Conservation (phyloP, 2,888 invertebrate species). For the Ellobium chinense region DNA sequence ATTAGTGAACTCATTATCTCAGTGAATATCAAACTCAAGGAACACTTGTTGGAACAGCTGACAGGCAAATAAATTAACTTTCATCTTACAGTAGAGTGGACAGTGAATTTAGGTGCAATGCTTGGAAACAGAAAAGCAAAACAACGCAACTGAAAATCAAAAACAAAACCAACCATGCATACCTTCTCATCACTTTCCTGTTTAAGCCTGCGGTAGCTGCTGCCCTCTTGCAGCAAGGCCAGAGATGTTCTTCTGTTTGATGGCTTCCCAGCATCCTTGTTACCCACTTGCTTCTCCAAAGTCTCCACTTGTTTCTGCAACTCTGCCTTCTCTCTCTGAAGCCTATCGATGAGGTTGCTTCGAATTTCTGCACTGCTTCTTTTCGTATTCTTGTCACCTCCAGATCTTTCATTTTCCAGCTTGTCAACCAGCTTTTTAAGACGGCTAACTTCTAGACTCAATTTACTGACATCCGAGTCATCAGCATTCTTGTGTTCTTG, state of each 20-base stretch:
- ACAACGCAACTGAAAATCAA: no score
- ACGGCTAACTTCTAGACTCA: slow-evolving; percentile 42
- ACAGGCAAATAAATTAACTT: no score
- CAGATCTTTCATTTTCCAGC: slow-evolving; percentile 44
- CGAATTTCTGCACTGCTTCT: slow-evolving; percentile 37
- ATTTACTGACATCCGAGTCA: not conserved
- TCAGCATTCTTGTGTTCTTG: not conserved
- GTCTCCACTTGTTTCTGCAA: slow-evolving; percentile 55
- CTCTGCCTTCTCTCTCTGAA: slow-evolving; percentile 55
- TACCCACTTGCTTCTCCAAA: slow-evolving; percentile 53
- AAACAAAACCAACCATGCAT: slow-evolving; percentile 52
- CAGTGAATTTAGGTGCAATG: no score
- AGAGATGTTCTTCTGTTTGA: slow-evolving; percentile 34
- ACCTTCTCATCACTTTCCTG: slow-evolving; percentile 75
- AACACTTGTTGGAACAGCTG: no score
- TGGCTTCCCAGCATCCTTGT: not conserved
- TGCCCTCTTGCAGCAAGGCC: slow-evolving; percentile 45
- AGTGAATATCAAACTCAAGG: no score
- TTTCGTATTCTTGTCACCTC: not conserved
- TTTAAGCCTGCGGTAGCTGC: slow-evolving; percentile 76
- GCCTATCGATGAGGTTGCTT: slow-evolving; percentile 48
- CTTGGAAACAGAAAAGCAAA: no score
- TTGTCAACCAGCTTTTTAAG: slow-evolving; percentile 59
- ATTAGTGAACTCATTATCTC: no score
- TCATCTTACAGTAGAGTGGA: no score